A percentile compares a stretch with the other conserved stretches of the same genome.
Evolutionary conservation across 1,140 invertebrate species (phyloP).

Genomic region (Thereuonema tuberculata): DNA sequence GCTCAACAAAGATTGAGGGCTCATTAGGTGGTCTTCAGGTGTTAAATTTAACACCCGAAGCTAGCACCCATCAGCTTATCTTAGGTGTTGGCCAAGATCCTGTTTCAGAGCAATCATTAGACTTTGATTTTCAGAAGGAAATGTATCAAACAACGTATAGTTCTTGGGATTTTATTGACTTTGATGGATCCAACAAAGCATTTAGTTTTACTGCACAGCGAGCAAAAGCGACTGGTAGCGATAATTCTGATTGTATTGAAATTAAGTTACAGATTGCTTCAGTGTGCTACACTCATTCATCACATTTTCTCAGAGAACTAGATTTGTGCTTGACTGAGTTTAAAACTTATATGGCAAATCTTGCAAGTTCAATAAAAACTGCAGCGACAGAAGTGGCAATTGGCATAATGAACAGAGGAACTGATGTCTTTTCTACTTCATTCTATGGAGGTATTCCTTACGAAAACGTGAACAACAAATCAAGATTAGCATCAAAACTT

Average conservation of each 20-base stretch:
- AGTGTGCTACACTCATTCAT: constrained; percentile 84
- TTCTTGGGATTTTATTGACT: not conserved
- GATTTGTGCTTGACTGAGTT: constrained; percentile 60
- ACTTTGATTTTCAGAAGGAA: constrained; percentile 17
- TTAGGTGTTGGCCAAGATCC: constrained; percentile 70
- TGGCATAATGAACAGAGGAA: constrained; percentile 47
- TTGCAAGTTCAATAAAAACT: constrained; percentile 65
- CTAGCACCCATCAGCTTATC: constrained; percentile 65
- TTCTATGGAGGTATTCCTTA: constrained; percentile 27
- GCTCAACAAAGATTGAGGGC: constrained; percentile 51
- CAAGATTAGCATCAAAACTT: no score
- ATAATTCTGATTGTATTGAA: constrained; percentile 35
- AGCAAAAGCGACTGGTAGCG: constrained; percentile 2
- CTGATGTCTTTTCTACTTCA: constrained; percentile 30
- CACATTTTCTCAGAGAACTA: constrained; percentile 68
- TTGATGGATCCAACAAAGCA: constrained; percentile 29
- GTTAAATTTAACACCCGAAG: constrained; percentile 74
- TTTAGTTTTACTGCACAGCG: constrained; percentile 41
- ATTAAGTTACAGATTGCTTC: constrained; percentile 71
- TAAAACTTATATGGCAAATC: constrained; percentile 51
- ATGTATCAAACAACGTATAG: constrained; percentile 34
- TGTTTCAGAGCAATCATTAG: no score
- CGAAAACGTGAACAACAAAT: no score
- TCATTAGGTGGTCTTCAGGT: constrained; percentile 76
- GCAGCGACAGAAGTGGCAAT: constrained; percentile 89